Evolutionary conservation across 53 echinoderm and acorn worm genomes (phyloP).

Genomic region (Paracentrotus lividus): DNA sequence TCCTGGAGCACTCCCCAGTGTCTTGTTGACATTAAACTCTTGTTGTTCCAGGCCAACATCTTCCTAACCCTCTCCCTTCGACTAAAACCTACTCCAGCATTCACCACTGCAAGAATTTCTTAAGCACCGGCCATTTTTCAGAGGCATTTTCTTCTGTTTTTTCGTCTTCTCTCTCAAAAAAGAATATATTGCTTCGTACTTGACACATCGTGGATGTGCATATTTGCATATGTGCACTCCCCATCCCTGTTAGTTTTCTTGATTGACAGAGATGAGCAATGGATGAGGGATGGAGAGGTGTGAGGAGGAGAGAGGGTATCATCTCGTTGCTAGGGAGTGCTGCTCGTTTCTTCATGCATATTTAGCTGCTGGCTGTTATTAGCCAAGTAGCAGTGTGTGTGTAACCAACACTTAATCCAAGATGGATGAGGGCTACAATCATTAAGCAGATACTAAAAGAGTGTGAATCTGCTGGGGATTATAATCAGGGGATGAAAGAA

Average conservation of each 20-base stretch:
- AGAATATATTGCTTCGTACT: conserved; percentile 2
- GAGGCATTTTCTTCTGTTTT: conserved; percentile 23
- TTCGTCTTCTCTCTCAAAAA: conserved; percentile 36
- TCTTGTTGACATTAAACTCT: conserved; percentile 71
- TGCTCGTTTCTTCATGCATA: conserved; percentile 26
- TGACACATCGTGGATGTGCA: conserved; percentile 30
- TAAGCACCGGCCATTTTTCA: conserved; percentile 9
- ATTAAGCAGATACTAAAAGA: conserved; percentile 63
- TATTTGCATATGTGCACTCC: conserved; percentile 45
- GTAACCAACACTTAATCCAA: conserved; percentile 66
- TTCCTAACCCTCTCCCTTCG: conserved; percentile 21
- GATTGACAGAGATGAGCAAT: conserved; percentile 24
- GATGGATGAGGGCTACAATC: neutral
- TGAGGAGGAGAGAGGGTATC: neutral
- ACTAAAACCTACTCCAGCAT: neutral
- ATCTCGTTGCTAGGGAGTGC: conserved; percentile 16
- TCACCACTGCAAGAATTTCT: conserved; percentile 11
- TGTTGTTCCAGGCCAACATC: conserved; percentile 44
- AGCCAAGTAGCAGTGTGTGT: conserved; percentile 52
- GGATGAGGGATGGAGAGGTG: conserved; percentile 29
- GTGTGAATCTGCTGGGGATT: conserved; percentile 53
- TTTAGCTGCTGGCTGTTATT: conserved; percentile 63
- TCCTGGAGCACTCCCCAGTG: conserved; percentile 70
- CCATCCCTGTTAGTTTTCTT: conserved; percentile 22
- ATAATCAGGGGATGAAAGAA: conserved; percentile 27